Percentiles rank a stretch among this genome's conserved stretches.
These are phyloP conservation scores for Pseudochaenichthys georgianus DNA, from an alignment of 2,797 vertebrate species.

Conservation along the genomic window DNA sequence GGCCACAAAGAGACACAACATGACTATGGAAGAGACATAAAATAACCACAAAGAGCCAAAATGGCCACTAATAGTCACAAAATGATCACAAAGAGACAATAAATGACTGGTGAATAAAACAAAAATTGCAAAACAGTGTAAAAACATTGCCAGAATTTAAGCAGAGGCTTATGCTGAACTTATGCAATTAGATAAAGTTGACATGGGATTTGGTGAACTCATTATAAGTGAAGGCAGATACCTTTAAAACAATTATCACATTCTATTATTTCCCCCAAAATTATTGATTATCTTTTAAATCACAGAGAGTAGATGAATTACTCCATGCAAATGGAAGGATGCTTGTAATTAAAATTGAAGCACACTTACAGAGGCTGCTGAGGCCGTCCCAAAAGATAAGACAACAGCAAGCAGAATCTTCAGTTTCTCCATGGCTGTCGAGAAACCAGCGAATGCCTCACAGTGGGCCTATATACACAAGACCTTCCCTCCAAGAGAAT, in stretches of 20 bases:
- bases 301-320: neutral
- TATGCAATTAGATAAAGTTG: neutral
- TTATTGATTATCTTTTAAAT: neutral
- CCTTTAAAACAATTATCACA: neutral
- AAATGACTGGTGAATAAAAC: too few relatives aligned
- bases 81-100: neutral
- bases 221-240: neutral
- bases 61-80: too few relatives aligned
- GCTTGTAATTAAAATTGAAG: neutral
- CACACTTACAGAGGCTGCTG: slow-evolving; percentile 60
- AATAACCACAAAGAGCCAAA: too few relatives aligned
- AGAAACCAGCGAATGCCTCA: neutral
- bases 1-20: too few relatives aligned
- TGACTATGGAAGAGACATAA: neutral
- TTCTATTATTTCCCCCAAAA: neutral
- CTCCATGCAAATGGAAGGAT: neutral
- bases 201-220: neutral
- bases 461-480: slow-evolving; percentile 32
- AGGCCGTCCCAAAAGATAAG: slow-evolving; percentile 38
- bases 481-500: neutral
- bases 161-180: neutral
- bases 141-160: neutral
- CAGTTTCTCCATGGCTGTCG: slow-evolving; percentile 46
- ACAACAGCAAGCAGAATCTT: slow-evolving; percentile 35
- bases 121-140: neutral